These are phyloP conservation scores for Lasiurus borealis DNA, from an alignment of 2,113 vertebrate species.

Conservation along the genomic window DNA sequence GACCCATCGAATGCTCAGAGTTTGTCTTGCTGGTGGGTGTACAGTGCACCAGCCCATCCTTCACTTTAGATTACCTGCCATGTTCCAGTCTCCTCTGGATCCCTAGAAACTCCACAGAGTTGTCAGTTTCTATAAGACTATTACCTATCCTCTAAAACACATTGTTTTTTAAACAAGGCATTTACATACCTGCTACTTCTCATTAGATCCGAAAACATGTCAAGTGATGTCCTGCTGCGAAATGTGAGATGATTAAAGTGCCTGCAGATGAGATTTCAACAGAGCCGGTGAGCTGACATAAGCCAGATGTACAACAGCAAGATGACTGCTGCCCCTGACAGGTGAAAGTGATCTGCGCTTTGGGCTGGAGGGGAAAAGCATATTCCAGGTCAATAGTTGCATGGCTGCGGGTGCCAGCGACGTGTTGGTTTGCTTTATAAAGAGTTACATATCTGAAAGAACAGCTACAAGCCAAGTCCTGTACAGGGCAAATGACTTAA, in stretches of 20 bases:
- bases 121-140: neutral
- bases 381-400: neutral
- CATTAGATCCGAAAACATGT: neutral
- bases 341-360: neutral
- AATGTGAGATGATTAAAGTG: neutral
- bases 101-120: neutral
- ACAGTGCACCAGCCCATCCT: neutral
- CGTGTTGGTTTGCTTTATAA: neutral
- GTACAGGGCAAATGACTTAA: neutral
- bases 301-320: neutral
- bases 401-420: neutral
- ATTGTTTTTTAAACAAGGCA: neutral
- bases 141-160: neutral
- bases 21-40: neutral
- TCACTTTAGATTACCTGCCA: neutral
- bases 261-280: neutral
- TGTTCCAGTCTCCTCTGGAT: neutral
- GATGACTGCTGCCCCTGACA: neutral
- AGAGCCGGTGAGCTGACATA: neutral
- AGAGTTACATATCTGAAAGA: neutral
- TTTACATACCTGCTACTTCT: slow-evolving; percentile 21
- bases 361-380: neutral
- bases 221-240: neutral
- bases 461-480: neutral
- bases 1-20: neutral